These are phyloP conservation scores for Pogoniulus pusillus DNA, from an alignment of 2,797 vertebrate species.

Conservation along the genomic window DNA sequence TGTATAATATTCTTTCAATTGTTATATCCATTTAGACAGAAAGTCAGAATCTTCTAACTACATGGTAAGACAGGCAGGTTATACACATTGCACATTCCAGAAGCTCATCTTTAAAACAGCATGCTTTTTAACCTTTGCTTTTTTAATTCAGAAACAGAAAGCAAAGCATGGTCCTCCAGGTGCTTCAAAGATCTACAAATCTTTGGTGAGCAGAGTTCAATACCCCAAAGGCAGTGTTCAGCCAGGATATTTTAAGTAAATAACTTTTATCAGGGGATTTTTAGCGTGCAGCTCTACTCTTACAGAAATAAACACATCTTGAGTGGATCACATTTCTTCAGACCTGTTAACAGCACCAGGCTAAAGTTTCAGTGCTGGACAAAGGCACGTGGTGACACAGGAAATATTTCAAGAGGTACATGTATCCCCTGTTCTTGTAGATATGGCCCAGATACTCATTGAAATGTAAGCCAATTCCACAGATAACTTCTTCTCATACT, in stretches of 20 bases:
- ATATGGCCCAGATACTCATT: not conserved
- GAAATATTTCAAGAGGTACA: conserved; percentile 3
- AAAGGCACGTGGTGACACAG: conserved; percentile 28
- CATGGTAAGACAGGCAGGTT: not conserved
- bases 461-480: not conserved
- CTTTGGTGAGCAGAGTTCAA: conserved; percentile 36
- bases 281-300: not conserved
- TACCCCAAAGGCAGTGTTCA: not conserved
- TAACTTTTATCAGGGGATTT: conserved; percentile 50
- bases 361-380: conserved; percentile 41
- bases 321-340: conserved; percentile 35
- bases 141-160: not conserved
- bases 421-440: not conserved
- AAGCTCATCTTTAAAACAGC: not conserved
- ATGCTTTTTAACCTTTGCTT: not conserved
- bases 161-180: not conserved
- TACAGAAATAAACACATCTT: conserved; percentile 41
- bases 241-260: conserved; percentile 42
- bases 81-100: not conserved
- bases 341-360: conserved; percentile 19
- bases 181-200: not conserved
- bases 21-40: not conserved
- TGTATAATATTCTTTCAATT: not conserved
- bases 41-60: not conserved
- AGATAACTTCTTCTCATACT: not conserved